phyloP scores from a whole-genome alignment of 2,888 invertebrate genomes.

The Drosophila cognata region DNA sequence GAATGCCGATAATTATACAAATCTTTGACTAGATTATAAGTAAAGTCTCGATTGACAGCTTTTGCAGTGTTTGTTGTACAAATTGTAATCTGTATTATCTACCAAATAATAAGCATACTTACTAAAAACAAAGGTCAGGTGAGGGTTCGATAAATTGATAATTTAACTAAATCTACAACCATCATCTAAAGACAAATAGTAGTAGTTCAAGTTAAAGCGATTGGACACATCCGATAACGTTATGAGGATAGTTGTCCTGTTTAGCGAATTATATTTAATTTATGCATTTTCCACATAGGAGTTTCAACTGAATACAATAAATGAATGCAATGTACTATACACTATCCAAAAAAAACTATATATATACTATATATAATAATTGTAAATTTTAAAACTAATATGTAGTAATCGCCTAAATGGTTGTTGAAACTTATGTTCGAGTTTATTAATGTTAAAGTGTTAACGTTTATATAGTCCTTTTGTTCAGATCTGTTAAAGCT shows the following conservation, averaged over 20 bases:
- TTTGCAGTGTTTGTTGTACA: constrained; percentile 42
- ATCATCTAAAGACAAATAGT: constrained; percentile 19
- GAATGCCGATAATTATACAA: constrained; percentile 1
- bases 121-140: background rate
- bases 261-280: constrained; percentile 51
- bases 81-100: constrained; percentile 39
- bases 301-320: constrained; percentile 72
- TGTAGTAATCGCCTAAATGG: constrained; percentile 36
- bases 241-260: constrained; percentile 10
- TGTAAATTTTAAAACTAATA: constrained; percentile 28
- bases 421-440: constrained; percentile 40
- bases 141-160: constrained; percentile 6
- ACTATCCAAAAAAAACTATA: constrained; percentile 26
- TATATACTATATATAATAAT: constrained; percentile 13
- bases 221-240: constrained; percentile 10
- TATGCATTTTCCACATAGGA: constrained; percentile 59
- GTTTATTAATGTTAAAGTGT: constrained; percentile 27
- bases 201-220: constrained; percentile 15
- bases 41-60: constrained; percentile 14
- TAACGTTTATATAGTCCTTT: constrained; percentile 11
- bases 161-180: constrained; percentile 8
- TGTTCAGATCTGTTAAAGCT: constrained; percentile 22
- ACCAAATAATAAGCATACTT: constrained; percentile 9
- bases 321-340: constrained; percentile 29
- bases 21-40: constrained; percentile 10